Conservation (phyloP, 2,113 vertebrate genomes). For the Hucho hucho region DNA sequence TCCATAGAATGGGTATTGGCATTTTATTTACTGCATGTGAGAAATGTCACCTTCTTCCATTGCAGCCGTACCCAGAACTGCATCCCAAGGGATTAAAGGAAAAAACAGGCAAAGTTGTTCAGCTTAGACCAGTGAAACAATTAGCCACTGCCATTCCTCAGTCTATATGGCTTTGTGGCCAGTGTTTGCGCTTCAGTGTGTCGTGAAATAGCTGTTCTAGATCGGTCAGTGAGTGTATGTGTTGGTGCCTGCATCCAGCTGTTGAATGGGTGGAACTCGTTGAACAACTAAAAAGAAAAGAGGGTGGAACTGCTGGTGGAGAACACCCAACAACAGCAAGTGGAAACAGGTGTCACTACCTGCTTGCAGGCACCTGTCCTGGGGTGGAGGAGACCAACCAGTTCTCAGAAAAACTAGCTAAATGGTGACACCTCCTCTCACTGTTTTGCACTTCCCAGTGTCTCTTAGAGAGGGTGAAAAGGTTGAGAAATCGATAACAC, state of each 20-base stretch:
- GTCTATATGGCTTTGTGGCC: constrained; percentile 26
- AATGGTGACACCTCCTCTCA: background rate
- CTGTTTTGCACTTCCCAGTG: background rate
- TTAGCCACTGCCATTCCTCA: constrained; percentile 18
- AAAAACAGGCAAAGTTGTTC: constrained; percentile 5
- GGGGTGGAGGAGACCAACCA: constrained; percentile 38
- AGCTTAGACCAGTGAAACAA: constrained; percentile 19
- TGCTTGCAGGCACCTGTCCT: constrained; percentile 44
- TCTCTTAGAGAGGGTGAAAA: background rate
- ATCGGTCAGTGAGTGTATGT: constrained; percentile 43
- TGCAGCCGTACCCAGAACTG: background rate
- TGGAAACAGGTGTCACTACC: constrained; percentile 45
- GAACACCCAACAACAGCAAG: constrained; percentile 29
- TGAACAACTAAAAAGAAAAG: constrained; percentile 11
- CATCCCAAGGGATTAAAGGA: background rate
- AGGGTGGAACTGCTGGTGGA: constrained; percentile 22
- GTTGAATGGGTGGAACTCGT: constrained; percentile 27
- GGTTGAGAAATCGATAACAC: constrained; percentile 30
- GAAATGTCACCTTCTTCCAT: background rate
- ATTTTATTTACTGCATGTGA: no score
- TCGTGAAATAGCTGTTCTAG: constrained; percentile 44
- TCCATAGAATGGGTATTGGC: no score
- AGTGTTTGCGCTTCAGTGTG: constrained; percentile 41
- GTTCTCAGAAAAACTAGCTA: constrained; percentile 30
- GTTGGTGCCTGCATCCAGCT: background rate